Evolutionary conservation across 2,888 invertebrate species (phyloP).

Genomic region (Meta bourneti): DNA sequence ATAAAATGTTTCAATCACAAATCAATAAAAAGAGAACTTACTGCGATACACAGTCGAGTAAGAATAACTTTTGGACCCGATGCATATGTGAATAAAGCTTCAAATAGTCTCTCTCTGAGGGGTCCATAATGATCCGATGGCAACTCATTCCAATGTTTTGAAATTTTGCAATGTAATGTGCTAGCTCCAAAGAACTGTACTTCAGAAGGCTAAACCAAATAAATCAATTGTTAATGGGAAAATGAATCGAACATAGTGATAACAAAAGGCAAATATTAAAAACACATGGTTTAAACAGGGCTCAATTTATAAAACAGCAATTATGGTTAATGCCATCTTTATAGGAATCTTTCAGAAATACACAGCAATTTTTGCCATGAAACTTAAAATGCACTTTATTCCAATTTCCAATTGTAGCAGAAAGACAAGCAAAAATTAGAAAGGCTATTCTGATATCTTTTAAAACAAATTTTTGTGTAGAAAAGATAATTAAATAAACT

Average conservation of each 20-base stretch:
- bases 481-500: not conserved
- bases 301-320: too few relatives aligned
- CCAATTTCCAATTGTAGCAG: not conserved
- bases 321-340: not conserved
- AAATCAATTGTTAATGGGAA: too few relatives aligned
- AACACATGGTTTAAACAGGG: constrained; percentile 3
- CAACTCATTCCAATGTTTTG: constrained; percentile 92
- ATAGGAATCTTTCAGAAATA: too few relatives aligned
- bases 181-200: constrained; percentile 97
- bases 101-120: constrained; percentile 88
- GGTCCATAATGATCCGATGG: constrained; percentile 89
- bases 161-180: constrained; percentile 92
- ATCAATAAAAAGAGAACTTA: constrained; percentile 83
- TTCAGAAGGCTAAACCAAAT: constrained; percentile 87
- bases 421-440: not conserved
- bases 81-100: constrained; percentile 88
- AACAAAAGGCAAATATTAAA: not conserved
- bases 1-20: too few relatives aligned
- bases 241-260: too few relatives aligned
- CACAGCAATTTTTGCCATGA: too few relatives aligned
- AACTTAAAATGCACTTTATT: not conserved
- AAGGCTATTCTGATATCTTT: not conserved
- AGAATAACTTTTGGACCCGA: constrained; percentile 92
- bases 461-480: not conserved
- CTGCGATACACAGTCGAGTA: constrained; percentile 92